Base-by-base conservation (phyloP, 2,113 vertebrate species). In the Redunca redunca region DNA sequence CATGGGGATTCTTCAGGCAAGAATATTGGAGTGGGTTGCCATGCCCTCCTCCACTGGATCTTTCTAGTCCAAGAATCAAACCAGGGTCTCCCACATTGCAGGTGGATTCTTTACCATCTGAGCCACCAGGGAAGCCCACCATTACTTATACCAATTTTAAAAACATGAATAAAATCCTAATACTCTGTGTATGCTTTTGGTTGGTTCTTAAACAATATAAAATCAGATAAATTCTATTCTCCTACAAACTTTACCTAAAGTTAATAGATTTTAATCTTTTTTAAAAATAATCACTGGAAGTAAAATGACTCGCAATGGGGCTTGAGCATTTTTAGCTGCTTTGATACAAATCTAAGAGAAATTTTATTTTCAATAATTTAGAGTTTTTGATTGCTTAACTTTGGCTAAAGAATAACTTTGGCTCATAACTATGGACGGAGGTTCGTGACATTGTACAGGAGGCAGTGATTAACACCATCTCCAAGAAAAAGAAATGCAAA, bases 241-340 rank as follows among this genome's bases (percentile, higher is more conserved):
- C 57, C 40, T 52, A 46, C 2, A 4, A 92, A 77, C 12, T 82
- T 83, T 83, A 62, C 40, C n/a, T 83, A 74, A 94, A 91, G 23
- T 91, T 91, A n/a, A 94, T 30, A 48, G 57, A 96, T 53, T 96
- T 82, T 77, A 77, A 62, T 77, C n/a, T 83, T 53, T 96, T 74
- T 74, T 1, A 1, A 43, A 74, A 77, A 74, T 43, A 50, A 92
- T 83, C 53, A 94, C 21, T 60, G 46, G 30, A 55, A 88, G 62
- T 92, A 84, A 88, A 71, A 53, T 67, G 83, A 87, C 6, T 92
- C 16, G 12, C 26, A 71, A 40, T 17, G 48, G 21, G 21, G 6
- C 43, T 88, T 36, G 9, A 28, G 30, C 23, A 10, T 2, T 53
- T 91, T 88, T 11, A 40, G 21, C 80, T 80, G 57, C 57, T 28